Conservation (phyloP, 2,888 invertebrate species). For the Arrhopalites spinosus region DNA sequence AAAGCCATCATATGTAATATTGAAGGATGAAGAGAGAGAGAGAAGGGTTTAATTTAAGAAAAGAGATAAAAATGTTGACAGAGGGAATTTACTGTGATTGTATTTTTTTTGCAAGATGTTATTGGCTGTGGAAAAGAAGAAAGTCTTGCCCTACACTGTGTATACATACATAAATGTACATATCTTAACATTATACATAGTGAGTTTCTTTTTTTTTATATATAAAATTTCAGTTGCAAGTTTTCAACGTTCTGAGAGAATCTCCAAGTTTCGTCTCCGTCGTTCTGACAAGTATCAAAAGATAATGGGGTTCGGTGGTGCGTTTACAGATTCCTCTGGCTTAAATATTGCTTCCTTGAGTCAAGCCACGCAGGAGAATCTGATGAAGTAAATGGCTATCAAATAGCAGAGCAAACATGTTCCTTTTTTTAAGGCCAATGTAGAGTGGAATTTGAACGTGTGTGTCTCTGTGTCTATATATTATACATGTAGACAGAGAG, state of each 20-base stretch:
- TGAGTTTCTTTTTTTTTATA: not conserved
- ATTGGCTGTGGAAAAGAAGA: no score
- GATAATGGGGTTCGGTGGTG: slow-evolving; percentile 51
- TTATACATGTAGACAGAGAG: not conserved
- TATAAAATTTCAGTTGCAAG: slow-evolving; percentile 1
- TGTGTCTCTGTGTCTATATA: not conserved
- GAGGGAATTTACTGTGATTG: not conserved
- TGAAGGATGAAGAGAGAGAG: no score
- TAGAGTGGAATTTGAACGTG: slow-evolving; percentile 3
- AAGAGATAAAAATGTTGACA: slow-evolving; percentile 4
- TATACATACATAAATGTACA: not conserved
- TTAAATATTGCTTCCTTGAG: slow-evolving; percentile 49
- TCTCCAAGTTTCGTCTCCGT: slow-evolving; percentile 35
- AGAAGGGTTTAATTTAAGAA: not conserved
- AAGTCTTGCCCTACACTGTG: no score
- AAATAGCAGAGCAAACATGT: not conserved
- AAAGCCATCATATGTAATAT: no score
- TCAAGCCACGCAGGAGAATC: slow-evolving; percentile 45
- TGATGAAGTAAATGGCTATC: slow-evolving; percentile 48
- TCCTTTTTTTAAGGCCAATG: not conserved
- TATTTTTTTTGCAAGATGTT: not conserved
- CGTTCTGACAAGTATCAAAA: slow-evolving; percentile 46
- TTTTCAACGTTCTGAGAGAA: slow-evolving; percentile 36
- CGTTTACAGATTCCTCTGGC: slow-evolving; percentile 53
- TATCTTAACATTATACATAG: no score